Base-by-base conservation (phyloP, 1,140 invertebrate species). In the Aphelinus certus region DNA sequence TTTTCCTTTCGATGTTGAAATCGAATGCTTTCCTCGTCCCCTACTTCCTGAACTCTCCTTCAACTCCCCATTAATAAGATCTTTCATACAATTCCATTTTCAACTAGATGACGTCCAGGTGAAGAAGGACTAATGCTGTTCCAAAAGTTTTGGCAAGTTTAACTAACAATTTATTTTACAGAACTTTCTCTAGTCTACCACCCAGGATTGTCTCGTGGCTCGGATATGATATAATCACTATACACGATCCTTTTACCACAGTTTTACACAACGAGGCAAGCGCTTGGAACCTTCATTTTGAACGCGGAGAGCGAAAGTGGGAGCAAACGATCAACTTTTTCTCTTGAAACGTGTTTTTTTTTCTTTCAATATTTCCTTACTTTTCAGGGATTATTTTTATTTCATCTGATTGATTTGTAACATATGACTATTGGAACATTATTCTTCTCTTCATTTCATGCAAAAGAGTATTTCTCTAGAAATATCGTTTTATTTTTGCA, bases 221-320 rank as follows among this genome's bases (percentile, higher is more conserved):
- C 90, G 90, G 90, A 91, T 91, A 91, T 91, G 90, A 90, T 90
- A 86, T 82, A 83, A 85, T 85, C 81, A 84, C 86, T 77, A 85
- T 80, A 85, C 71, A 81, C 26, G 26, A 26, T 26, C 26, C 77
- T 83, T 81, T 83, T 84, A 83, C 88, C 89, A 83, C 88, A 90
- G 89, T 88, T 84, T 89, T 90, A 88, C 88, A 85, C 87, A 88
- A 88, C 26, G 26, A 26, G 26, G 26, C 26, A 26, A 26, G 26
- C 26, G 26, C 26, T 26, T 26, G 26, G 26, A 26, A 26, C 26
- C 53, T 26, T 6, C 58, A 61, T 55, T 75, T 75, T 73, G 47
- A 55, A 2, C 5, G 3, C 47, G 53, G 58, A 47, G 69, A 53
- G 68, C 57, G 45, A 68, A 47, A 67, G 9, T 64, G 9, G 49